Base-by-base conservation (phyloP, 2,797 vertebrate species). In the Tinamus major region DNA sequence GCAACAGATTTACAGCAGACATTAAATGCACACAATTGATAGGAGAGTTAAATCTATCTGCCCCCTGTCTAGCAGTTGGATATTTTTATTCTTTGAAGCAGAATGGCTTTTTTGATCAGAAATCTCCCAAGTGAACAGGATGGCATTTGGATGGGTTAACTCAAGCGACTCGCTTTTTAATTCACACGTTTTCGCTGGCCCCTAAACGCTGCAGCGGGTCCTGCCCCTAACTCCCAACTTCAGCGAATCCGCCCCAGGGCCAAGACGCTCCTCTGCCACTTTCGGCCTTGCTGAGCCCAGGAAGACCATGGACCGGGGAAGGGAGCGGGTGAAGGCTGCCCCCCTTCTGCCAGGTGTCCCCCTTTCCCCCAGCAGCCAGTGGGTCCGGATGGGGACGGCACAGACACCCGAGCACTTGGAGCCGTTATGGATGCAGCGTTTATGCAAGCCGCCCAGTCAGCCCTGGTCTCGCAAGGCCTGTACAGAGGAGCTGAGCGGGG, bases 361-460 rank as follows among this genome's bases (percentile, higher is more conserved):
- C 46, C 21, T 23, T 48, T 48, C 46, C 23, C 48, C 3, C 6
- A 21, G 46, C 46, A 23, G 23, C 48, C 23, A 4, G 0, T 0
- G 6, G 48, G 13, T 12, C 51, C 24, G 5, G 55, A 56, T 26
- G 15, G 13, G 16, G 1, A 65, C 33, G 63, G 56, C 59, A 95
- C 70, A 89, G 11, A 21, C 23, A 48, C 64, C 8, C 62, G 12
- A 15, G 8, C n/a, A 65, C 44, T 18, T 19, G 51, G 31, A 88
- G 79, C 68, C 64, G n/a, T 53, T 1, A 9, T 85, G 89, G 39
- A 91, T 92, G 62, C 69, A 46, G 72, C 16, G 24, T 96, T 97
- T 96, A 96, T 96, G 64, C 31, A 62, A 69, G 75, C 76, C 79
- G 89, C 24, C 0, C 2, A 37, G 59, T 64, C 78, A 87, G 87